These are phyloP conservation scores for Clarias batrachus DNA, from an alignment of 2,113 vertebrate species.

Conservation along the genomic window DNA sequence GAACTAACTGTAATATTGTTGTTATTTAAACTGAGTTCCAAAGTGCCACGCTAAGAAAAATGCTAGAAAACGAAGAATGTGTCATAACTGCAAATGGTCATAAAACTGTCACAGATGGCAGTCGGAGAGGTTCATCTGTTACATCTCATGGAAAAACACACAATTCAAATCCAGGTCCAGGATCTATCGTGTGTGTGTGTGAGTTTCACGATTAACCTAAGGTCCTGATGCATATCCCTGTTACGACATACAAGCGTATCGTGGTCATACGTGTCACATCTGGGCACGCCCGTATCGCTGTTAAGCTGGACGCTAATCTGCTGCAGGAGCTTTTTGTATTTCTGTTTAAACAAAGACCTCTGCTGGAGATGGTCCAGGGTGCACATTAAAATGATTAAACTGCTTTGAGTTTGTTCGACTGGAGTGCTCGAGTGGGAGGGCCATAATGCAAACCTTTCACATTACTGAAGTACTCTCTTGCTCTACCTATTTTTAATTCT, in stretches of 20 bases:
- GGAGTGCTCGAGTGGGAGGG: slow-evolving; percentile 34
- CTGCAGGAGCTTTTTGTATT: slow-evolving; percentile 49
- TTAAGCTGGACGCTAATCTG: slow-evolving; percentile 56
- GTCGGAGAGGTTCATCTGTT: slow-evolving; percentile 4
- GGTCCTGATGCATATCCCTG: slow-evolving; percentile 38
- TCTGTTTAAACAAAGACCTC: slow-evolving; percentile 57
- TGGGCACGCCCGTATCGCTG: slow-evolving; percentile 52
- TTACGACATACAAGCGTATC: slow-evolving; percentile 33
- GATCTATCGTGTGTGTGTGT: slow-evolving; percentile 8
- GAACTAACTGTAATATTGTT: not conserved
- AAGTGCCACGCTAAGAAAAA: not conserved
- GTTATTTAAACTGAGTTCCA: not conserved
- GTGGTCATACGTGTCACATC: slow-evolving; percentile 38
- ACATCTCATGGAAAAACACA: not conserved
- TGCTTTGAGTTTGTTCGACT: slow-evolving; percentile 28
- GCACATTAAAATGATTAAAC: slow-evolving; percentile 61
- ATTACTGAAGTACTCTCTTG: slow-evolving; percentile 12
- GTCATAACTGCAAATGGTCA: slow-evolving; percentile 1
- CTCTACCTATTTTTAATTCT: not conserved
- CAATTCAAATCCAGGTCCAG: not conserved
- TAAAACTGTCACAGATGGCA: slow-evolving; percentile 9
- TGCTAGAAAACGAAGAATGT: slow-evolving; percentile 7
- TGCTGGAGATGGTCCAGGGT: slow-evolving; percentile 50
- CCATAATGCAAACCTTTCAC: slow-evolving; percentile 29
- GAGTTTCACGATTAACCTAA: slow-evolving; percentile 43